A percentile compares a stretch with the other conserved stretches of the same genome.
phyloP scores from a whole-genome alignment of 2,888 invertebrate species.

The Tinea semifulvella region DNA sequence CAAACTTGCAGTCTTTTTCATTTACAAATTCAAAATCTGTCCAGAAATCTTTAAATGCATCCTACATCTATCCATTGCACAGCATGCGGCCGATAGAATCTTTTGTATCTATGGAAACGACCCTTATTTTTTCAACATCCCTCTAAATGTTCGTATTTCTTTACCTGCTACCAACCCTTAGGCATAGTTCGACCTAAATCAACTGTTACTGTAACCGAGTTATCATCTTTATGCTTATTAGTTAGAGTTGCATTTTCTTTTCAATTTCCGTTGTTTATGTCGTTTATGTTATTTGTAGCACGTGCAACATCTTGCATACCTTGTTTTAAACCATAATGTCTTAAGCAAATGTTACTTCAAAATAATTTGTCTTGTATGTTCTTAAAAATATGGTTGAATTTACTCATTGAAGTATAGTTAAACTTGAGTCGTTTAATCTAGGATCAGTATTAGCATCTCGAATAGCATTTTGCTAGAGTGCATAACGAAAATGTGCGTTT shows the following conservation, averaged over 20 bases:
- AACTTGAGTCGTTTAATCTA: constrained; percentile 1
- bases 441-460: constrained; percentile 25
- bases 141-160: constrained; percentile 62
- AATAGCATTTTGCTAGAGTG: constrained; percentile 51
- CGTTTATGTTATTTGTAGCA: constrained; percentile 24
- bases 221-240: constrained; percentile 23
- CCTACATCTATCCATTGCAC: constrained; percentile 58
- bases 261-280: constrained; percentile 22
- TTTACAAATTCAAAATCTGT: constrained; percentile 34
- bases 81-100: constrained; percentile 59
- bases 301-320: constrained; percentile 60
- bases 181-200: constrained; percentile 21
- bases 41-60: constrained; percentile 57
- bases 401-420: constrained; percentile 18
- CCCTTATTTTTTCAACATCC: constrained; percentile 63
- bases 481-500: constrained; percentile 52
- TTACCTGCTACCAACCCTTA: constrained; percentile 49
- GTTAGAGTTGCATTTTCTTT: constrained; percentile 23
- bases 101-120: constrained; percentile 56
- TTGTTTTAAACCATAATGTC: constrained; percentile 56
- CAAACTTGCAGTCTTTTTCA: constrained; percentile 38
- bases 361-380: constrained; percentile 10
- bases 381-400: constrained; percentile 26
- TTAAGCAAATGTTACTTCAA: constrained; percentile 27
- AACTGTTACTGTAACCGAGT: neutral